Evolutionary conservation across 2,888 invertebrate species (phyloP), one percentile per base, ranked within the genome.

Genomic region (Ochropleura plecta): DNA sequence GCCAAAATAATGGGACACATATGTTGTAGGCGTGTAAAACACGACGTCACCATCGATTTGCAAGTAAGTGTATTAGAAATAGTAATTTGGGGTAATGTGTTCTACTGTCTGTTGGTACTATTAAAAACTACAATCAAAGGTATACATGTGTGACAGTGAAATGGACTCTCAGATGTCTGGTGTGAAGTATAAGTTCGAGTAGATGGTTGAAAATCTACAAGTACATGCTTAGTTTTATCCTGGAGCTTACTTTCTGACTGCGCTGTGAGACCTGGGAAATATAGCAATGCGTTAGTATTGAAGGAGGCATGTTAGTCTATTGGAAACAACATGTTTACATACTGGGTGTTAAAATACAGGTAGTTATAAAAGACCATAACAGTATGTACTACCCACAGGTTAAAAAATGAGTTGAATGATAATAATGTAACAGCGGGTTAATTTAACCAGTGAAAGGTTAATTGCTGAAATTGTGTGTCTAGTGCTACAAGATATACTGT

Each of bases 191-290:
- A 73, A 76, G 49, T 76, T 70, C 72, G 75, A 83, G 79, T 84
- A 74, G 73, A 85, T 91, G 92, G 90, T 76, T 79, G 79, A 75
- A 87, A 79, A 72, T 86, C 87, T 87, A 87, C 82, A 67, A 88
- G 86, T 86, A 89, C 96, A 96, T 96, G 96, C 95, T 93, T 90
- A 92, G 85, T 92, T 91, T 83, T 86, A 89, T 78, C 89, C 86
- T 90, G 88, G 83, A 83, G 92, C 96, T 96, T 96, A 96, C 96
- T 96, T 95, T 96, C 96, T 90, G 96, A 95, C 95, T 95, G 92
- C 94, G 90, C 92, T 90, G 96, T 96, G 93, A 96, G 96, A 96
- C 96, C 96, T 96, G 96, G 93, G 96, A 91, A 96, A 95, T 93
- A 95, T 91, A 95, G 90, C 87, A 93, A 92, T 86, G 88, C 89